Evolutionary conservation across 2,888 invertebrate species (phyloP), one percentile per base, ranked within the genome.

Genomic region (Leptinotarsa peninsularis): DNA sequence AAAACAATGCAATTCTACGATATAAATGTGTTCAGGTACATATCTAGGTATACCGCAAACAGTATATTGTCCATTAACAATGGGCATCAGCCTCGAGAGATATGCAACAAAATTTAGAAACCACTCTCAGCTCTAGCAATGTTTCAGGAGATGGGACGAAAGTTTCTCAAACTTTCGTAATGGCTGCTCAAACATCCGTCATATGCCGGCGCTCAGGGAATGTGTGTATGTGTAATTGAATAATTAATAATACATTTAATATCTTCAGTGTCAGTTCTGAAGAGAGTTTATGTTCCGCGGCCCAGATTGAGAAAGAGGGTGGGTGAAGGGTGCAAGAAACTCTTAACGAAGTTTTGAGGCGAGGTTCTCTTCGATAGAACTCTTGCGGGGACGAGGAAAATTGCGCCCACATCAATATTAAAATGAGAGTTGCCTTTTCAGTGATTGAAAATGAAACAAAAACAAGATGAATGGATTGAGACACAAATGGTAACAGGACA

Each of bases 191-290:
- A 33, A 63, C 63, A 43, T 63, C 63, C 27, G 63, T 33, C 63
- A 63, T 63, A 13, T n/a, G 33, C 63, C 63, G 63, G 63, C 17
- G 43, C 63, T 10, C 63, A n/a, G 27, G 63, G 63, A 63, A 63
- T 63, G 33, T 27, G 43, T 43, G 27, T 43, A 63, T 27, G 43
- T 63, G 33, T 63, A 63, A 43, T 63, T 63, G 63, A 63, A 63
- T 63, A 63, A 63, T 43, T 63, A 43, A 63, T 63, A 63, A 63
- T 63, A 43, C 63, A 63, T 63, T 63, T 63, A 43, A 43, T 33
- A 43, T 63, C n/a, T 33, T 63, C 43, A 43, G 43, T n/a, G 63
- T n/a, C 43, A 63, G 63, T 17, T 43, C 43, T 63, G 63, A 27
- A 2, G 43, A 10, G 17, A 33, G 63, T 63, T 63, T 63, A 17